phyloP scores from a whole-genome alignment of 2,113 vertebrate species.

The Emydura subglobosa region DNA sequence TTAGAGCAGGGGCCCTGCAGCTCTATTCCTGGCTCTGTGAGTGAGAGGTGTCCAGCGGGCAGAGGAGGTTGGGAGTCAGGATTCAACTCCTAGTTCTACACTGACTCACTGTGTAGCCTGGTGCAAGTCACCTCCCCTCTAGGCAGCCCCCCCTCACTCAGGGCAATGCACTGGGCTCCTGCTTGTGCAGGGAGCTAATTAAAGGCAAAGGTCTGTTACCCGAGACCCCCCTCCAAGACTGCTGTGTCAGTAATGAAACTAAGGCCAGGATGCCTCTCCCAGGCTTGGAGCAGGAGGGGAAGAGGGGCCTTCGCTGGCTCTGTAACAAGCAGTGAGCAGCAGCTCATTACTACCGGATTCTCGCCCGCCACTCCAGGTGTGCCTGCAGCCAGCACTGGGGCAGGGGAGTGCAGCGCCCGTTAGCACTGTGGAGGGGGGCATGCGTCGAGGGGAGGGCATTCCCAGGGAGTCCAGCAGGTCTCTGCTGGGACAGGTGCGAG shows the following conservation, averaged over 20 bases:
- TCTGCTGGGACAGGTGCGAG: slow-evolving; percentile 21
- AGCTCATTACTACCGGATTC: background rate
- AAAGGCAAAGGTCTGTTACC: slow-evolving; percentile 54
- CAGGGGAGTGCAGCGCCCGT: background rate
- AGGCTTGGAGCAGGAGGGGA: background rate
- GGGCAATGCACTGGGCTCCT: background rate
- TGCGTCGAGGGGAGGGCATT: too few relatives aligned
- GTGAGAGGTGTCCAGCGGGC: background rate
- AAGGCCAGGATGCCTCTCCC: background rate
- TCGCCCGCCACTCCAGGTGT: rapidly evolving
- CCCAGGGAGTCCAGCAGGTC: background rate
- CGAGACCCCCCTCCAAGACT: background rate
- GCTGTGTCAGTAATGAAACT: background rate
- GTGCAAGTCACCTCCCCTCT: background rate
- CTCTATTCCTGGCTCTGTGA: background rate
- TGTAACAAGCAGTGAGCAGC: background rate
- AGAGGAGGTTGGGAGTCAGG: background rate
- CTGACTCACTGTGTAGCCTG: background rate
- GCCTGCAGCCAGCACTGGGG: background rate
- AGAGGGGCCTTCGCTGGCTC: background rate
- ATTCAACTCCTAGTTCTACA: background rate
- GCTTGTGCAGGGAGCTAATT: background rate
- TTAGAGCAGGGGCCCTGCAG: background rate
- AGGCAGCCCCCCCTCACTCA: background rate
- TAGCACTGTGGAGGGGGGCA: background rate